Percentiles rank a stretch among this genome's conserved stretches.
Evolutionary conservation across 2,888 invertebrate species (phyloP).

Genomic region (Dastarcus helophoroides): DNA sequence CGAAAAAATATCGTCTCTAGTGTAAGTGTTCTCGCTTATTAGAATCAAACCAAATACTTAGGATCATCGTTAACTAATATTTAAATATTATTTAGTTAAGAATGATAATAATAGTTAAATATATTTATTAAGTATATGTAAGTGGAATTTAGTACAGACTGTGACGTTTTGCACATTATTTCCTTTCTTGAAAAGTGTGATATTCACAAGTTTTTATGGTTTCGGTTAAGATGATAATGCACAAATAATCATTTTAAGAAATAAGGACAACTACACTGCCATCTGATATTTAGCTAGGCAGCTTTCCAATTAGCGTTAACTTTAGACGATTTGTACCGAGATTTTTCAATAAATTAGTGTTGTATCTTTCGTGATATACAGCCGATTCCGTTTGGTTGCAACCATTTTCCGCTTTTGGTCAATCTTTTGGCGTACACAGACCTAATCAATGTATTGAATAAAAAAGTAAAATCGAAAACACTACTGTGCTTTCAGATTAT

Average conservation of each 20-base stretch:
- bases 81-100: slow-evolving; percentile 25
- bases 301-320: slow-evolving; percentile 21
- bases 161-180: slow-evolving; percentile 11
- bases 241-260: slow-evolving; percentile 8
- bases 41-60: slow-evolving; percentile 36
- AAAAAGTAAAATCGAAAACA: too few species aligned
- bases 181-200: slow-evolving; percentile 7
- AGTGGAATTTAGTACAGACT: slow-evolving; percentile 4
- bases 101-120: slow-evolving; percentile 28
- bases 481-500: too few species aligned
- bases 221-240: slow-evolving; percentile 4
- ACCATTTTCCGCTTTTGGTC: slow-evolving; percentile 6
- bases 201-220: slow-evolving; percentile 10
- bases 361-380: not conserved
- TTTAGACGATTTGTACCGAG: not conserved
- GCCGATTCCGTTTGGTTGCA: slow-evolving; percentile 5
- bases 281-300: slow-evolving; percentile 32
- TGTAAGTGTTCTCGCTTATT: slow-evolving; percentile 32
- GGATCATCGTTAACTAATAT: slow-evolving; percentile 39
- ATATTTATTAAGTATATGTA: slow-evolving; percentile 26
- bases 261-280: slow-evolving; percentile 32
- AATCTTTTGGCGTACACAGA: too few species aligned
- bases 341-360: slow-evolving; percentile 2
- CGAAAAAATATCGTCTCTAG: slow-evolving; percentile 1
- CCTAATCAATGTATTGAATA: too few species aligned